Evolutionary conservation across 2,113 vertebrate species (phyloP).

Genomic region (Hyperoodon ampullatus): DNA sequence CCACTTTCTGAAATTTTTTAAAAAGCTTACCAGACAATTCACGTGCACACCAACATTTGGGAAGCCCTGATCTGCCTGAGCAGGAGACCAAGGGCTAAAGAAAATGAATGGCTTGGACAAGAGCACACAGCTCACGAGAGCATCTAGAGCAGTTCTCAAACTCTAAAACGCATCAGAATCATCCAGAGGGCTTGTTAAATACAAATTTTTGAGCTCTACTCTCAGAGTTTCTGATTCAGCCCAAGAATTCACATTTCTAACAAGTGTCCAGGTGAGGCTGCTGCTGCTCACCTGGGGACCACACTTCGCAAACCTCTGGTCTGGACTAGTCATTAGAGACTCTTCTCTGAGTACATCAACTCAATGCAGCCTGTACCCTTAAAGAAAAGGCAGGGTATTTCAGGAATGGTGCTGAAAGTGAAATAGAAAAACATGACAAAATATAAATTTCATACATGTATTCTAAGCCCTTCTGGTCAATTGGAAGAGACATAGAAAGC

Average conservation of each 20-base stretch:
- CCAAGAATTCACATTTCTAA: background rate
- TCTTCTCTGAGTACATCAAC: background rate
- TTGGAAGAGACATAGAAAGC: background rate
- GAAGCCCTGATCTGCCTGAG: background rate
- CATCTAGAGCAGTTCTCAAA: background rate
- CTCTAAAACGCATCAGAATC: background rate
- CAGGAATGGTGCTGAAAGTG: background rate
- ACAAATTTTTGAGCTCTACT: background rate
- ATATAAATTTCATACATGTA: slow-evolving; percentile 15
- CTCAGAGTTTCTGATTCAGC: background rate
- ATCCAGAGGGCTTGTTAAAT: background rate
- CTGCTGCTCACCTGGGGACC: background rate
- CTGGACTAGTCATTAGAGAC: background rate
- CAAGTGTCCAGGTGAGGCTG: background rate
- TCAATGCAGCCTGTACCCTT: background rate
- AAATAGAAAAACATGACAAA: background rate
- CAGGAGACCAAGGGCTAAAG: background rate
- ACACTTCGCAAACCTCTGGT: background rate
- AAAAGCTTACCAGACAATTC: background rate
- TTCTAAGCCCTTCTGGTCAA: slow-evolving; percentile 11
- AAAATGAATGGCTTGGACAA: background rate
- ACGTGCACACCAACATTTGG: background rate
- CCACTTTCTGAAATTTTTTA: background rate
- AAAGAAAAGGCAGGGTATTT: background rate
- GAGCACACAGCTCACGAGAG: background rate